Evolutionary conservation across 2,113 vertebrate species (phyloP), one percentile per base, ranked within the genome.

Genomic region (Vulpes lagopus): DNA sequence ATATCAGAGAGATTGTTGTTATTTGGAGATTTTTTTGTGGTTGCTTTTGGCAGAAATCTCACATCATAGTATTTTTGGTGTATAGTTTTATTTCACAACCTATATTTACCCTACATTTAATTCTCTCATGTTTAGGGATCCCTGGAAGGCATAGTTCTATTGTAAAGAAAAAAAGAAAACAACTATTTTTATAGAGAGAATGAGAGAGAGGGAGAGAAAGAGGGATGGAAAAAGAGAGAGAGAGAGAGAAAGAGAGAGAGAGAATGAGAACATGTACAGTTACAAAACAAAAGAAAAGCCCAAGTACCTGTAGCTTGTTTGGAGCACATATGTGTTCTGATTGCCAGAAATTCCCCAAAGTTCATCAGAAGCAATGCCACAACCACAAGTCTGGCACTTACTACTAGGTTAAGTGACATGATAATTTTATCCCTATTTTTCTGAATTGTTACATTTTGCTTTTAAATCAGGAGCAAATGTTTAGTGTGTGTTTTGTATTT

Each of bases 21-120:
- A 4, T 16, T 4, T 43, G 43, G 51, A n/a, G 5, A 62, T 49
- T 59, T 76, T 64, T 60, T 49, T 51, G 30, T 90, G 27, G 22
- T 76, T 69, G 51, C n/a, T 82, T 96, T 90, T 76, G 65, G 73
- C 53, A 82, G 79, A 92, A 92, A 90, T 92, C 25, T 91, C 51
- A 43, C 60, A 57, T 57, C 38, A 59, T n/a, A 59, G 11, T 91
- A 57, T 94, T 89, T 94, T 96, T 76, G 53, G 80, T 78, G 53
- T 71, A 83, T 4, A 89, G 57, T 94, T 82, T 64, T 30, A 81
- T 67, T 92, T 67, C 80, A 38, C 38, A 92, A 82, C 73, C 35
- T 69, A 16, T 53, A 69, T 25, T 94, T 94, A 92, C 8, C 73
- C 71, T 89, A 16, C 15, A 57, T 94, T 89, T 94, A 95, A 85